phyloP scores from a whole-genome alignment of 2,888 invertebrate species.

The Thera obeliscata region DNA sequence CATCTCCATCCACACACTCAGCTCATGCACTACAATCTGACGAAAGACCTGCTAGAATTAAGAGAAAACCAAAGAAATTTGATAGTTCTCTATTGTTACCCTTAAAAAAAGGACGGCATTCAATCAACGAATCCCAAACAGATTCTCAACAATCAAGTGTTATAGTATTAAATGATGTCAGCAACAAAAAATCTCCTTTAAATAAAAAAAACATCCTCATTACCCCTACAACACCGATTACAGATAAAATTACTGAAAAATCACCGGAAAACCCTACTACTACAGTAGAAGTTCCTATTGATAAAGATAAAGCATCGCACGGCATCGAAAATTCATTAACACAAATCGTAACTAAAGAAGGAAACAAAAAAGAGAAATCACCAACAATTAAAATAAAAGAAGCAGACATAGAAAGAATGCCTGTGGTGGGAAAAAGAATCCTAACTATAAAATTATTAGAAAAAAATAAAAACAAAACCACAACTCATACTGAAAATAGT shows the following conservation, averaged over 20 bases:
- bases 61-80: slow-evolving; percentile 75
- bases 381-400: slow-evolving; percentile 12
- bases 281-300: slow-evolving; percentile 17
- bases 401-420: not conserved
- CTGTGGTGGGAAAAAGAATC: slow-evolving; percentile 2
- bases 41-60: slow-evolving; percentile 67
- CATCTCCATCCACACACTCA: slow-evolving; percentile 51
- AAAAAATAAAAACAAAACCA: slow-evolving; percentile 5
- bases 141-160: slow-evolving; percentile 4
- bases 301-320: slow-evolving; percentile 21
- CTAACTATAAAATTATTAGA: not conserved
- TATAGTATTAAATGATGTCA: slow-evolving; percentile 7
- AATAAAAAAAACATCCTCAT: not conserved
- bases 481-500: not conserved
- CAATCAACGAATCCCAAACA: slow-evolving; percentile 37
- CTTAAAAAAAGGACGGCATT: slow-evolving; percentile 55
- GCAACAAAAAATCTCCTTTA: not conserved
- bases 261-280: slow-evolving; percentile 22
- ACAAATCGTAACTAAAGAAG: slow-evolving; percentile 33
- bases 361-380: too few relatives aligned
- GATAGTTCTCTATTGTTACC: slow-evolving; percentile 57
- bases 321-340: slow-evolving; percentile 3
- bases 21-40: slow-evolving; percentile 47
- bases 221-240: slow-evolving; percentile 12
- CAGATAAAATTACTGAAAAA: slow-evolving; percentile 10